These are phyloP conservation scores for Actinopyga echinites DNA, from an alignment of 53 echinoderm and acorn worm species.

Conservation along the genomic window DNA sequence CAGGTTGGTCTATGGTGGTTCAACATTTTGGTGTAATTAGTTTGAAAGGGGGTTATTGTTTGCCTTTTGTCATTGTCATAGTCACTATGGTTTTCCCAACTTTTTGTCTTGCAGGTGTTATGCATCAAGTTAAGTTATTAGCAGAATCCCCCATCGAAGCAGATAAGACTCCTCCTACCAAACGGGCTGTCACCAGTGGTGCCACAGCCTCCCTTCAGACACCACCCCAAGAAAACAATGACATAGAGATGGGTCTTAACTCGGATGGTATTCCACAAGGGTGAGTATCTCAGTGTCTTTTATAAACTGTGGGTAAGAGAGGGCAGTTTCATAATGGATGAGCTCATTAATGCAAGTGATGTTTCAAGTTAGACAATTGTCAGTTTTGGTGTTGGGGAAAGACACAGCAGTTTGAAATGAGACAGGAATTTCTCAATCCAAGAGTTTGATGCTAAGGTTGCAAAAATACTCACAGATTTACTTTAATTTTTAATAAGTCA, in stretches of 20 bases:
- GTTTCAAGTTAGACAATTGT: no score
- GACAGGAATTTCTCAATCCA: no score
- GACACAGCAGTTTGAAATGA: no score
- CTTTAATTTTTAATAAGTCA: no score
- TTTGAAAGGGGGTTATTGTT: background rate
- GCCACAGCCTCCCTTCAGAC: slow-evolving; percentile 68
- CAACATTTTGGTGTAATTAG: background rate
- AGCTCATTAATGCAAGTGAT: no score
- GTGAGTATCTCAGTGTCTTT: slow-evolving; percentile 31
- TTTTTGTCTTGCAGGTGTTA: slow-evolving; percentile 68
- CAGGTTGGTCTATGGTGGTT: no score
- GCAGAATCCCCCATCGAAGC: slow-evolving; percentile 81
- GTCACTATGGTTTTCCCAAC: background rate
- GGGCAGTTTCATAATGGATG: no score
- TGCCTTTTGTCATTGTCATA: background rate
- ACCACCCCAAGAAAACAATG: slow-evolving; percentile 65
- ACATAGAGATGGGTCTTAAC: slow-evolving; percentile 81
- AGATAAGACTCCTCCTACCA: slow-evolving; percentile 82
- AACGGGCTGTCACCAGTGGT: slow-evolving; percentile 51
- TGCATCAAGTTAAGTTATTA: slow-evolving; percentile 96
- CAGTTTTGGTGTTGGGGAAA: no score
- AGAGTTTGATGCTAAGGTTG: no score
- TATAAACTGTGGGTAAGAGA: no score
- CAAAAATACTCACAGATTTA: no score
- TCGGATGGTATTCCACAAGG: slow-evolving; percentile 90